Conservation (phyloP, 1,140 invertebrate genomes). For the Bombus affinis region DNA sequence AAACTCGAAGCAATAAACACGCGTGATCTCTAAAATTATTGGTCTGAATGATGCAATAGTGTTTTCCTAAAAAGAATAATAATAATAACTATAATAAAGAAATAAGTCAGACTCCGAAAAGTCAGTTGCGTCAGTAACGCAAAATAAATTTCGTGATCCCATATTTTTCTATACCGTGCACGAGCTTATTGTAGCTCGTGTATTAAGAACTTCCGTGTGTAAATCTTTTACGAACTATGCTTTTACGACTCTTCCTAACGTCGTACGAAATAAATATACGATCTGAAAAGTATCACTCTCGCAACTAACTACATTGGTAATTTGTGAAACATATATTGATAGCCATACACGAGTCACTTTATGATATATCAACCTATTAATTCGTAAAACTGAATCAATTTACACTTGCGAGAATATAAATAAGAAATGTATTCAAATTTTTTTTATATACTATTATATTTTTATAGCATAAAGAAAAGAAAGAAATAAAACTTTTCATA, state of each 20-base stretch:
- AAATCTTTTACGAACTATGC: constrained; percentile 21
- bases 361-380: neutral
- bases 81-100: neutral
- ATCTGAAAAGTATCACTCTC: neutral
- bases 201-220: constrained; percentile 13
- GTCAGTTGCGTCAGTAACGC: neutral
- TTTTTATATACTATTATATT: neutral
- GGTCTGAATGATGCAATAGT: neutral
- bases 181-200: constrained; percentile 23
- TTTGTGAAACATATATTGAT: neutral
- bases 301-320: neutral
- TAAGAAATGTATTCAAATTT: neutral
- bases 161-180: constrained; percentile 24
- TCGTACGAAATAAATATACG: neutral
- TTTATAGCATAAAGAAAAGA: neutral
- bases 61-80: neutral
- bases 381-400: neutral
- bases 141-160: constrained; percentile 10
- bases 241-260: constrained; percentile 6
- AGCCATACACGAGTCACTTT: neutral
- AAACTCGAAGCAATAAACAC: no score
- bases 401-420: neutral
- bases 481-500: neutral
- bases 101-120: neutral
- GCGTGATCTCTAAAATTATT: neutral